Evolutionary conservation across 2,113 vertebrate species (phyloP).

Genomic region (Podilymbus podiceps): DNA sequence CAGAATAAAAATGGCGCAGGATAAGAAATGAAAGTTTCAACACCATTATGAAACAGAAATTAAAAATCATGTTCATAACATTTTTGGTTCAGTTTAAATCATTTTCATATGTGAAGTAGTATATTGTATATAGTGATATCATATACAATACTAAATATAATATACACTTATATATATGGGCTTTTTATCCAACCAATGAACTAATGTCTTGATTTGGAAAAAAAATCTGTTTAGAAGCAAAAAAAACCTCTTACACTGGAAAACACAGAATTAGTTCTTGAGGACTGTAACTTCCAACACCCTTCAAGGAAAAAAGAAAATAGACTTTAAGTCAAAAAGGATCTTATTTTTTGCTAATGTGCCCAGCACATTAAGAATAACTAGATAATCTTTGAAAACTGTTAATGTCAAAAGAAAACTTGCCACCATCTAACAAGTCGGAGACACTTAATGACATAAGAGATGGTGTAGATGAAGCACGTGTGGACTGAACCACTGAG

Average conservation of each 20-base stretch:
- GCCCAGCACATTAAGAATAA: neutral
- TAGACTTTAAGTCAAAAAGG: neutral
- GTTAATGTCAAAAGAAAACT: neutral
- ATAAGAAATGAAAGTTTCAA: neutral
- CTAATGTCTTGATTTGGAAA: neutral
- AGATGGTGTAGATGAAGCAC: neutral
- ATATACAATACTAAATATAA: neutral
- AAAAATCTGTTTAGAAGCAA: neutral
- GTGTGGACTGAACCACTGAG: neutral
- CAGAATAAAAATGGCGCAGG: neutral
- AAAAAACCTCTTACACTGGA: neutral
- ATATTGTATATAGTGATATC: neutral
- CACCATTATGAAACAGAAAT: neutral
- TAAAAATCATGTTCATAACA: neutral
- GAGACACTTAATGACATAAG: neutral
- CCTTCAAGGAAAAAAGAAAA: neutral
- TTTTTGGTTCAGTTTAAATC: neutral
- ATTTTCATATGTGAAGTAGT: neutral
- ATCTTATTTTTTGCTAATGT: neutral
- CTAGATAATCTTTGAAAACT: neutral
- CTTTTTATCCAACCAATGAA: neutral
- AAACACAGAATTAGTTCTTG: neutral
- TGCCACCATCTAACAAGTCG: neutral
- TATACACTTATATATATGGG: rapidly evolving
- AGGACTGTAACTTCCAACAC: neutral